phyloP scores from a whole-genome alignment of 2,888 invertebrate species.

The Nemotelus pantherinus region DNA sequence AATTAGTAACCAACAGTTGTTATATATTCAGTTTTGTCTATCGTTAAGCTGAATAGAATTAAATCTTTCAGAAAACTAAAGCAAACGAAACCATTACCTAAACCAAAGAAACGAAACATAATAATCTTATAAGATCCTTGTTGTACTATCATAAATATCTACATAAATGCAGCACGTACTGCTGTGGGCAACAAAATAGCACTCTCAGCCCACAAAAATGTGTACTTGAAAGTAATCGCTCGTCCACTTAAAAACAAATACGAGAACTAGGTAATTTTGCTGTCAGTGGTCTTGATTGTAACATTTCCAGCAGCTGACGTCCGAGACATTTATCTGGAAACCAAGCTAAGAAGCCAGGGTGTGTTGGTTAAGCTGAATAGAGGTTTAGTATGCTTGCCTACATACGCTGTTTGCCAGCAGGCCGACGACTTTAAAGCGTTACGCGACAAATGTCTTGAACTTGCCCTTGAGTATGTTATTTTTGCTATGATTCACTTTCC shows the following conservation, averaged over 20 bases:
- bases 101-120: no score
- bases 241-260: slow-evolving; percentile 1
- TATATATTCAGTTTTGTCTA: no score
- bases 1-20: no score
- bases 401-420: slow-evolving; percentile 6
- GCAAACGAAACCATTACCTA: no score
- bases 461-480: slow-evolving; percentile 26
- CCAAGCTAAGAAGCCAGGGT: slow-evolving; percentile 1
- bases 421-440: neutral
- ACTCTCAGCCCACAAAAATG: neutral
- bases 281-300: slow-evolving; percentile 18
- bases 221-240: slow-evolving; percentile 25
- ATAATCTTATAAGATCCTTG: neutral
- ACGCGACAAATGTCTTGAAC: slow-evolving; percentile 35
- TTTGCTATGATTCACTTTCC: neutral
- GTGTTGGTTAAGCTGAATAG: no score
- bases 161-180: neutral
- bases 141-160: neutral
- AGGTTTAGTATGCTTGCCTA: neutral
- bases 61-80: no score
- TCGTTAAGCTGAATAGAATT: no score
- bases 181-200: neutral
- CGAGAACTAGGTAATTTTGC: slow-evolving; percentile 23
- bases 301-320: slow-evolving; percentile 10
- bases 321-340: slow-evolving; percentile 29